These are phyloP conservation scores for Argyra leucocephala DNA, from an alignment of 2,888 invertebrate species.

Conservation along the genomic window DNA sequence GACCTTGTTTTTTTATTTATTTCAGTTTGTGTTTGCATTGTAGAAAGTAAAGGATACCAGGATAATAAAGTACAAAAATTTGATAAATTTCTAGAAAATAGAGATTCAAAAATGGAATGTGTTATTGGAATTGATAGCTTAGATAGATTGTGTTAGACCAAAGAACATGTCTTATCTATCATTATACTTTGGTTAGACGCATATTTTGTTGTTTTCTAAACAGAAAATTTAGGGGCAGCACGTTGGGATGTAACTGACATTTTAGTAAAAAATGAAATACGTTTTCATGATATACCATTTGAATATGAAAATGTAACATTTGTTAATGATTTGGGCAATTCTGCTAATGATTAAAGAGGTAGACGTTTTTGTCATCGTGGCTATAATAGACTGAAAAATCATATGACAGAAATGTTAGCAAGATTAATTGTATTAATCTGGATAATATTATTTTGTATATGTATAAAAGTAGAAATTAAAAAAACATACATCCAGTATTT, in stretches of 20 bases:
- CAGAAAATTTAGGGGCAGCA: conserved; percentile 73
- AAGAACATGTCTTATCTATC: too few relatives aligned
- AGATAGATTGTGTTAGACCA: conserved; percentile 70
- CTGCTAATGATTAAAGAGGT: conserved; percentile 53
- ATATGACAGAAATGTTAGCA: conserved; percentile 66
- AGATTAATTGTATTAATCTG: conserved; percentile 51
- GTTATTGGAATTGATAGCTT: conserved; percentile 65
- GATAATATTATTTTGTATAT: not conserved
- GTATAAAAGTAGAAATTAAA: not conserved
- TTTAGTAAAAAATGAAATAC: conserved; percentile 60
- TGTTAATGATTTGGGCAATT: conserved; percentile 51
- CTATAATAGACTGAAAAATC: conserved; percentile 57
- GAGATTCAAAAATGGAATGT: conserved; percentile 56
- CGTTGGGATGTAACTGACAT: conserved; percentile 58
- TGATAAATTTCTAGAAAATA: conserved; percentile 54
- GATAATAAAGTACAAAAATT: conserved; percentile 52
- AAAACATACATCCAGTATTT: conserved; percentile 62
- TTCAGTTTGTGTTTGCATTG: conserved; percentile 62
- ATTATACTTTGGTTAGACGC: too few relatives aligned
- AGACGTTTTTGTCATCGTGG: conserved; percentile 76
- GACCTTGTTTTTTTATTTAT: conserved; percentile 23
- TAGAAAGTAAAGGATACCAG: conserved; percentile 55
- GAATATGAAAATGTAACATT: conserved; percentile 59
- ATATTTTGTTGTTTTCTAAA: conserved; percentile 73
- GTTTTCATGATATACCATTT: conserved; percentile 47